These are phyloP conservation scores for Timandra comae DNA, from an alignment of 2,888 invertebrate genomes.

Conservation along the genomic window DNA sequence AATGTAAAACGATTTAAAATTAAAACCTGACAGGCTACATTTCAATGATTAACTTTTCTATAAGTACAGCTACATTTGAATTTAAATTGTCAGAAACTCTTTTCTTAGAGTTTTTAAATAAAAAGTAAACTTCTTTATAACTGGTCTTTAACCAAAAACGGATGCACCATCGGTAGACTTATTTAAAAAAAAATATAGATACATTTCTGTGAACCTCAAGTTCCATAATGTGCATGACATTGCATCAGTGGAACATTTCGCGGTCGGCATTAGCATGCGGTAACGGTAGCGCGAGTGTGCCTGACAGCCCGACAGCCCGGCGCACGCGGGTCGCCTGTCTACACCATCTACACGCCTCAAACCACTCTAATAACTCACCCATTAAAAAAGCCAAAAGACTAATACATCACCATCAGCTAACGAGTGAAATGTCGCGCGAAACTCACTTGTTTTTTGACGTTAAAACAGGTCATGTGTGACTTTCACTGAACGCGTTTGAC, in stretches of 20 bases:
- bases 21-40: too few species aligned
- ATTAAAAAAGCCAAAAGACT: too few species aligned
- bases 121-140: too few species aligned
- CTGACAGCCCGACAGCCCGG: conserved; percentile 23
- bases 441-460: conserved; percentile 34
- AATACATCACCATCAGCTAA: conserved; percentile 27
- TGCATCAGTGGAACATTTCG: conserved; percentile 53
- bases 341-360: conserved; percentile 8
- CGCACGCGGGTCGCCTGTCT: conserved; percentile 24
- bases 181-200: too few species aligned
- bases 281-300: conserved; percentile 50
- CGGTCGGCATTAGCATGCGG: conserved; percentile 59
- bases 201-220: too few species aligned
- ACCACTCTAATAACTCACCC: conserved; percentile 35
- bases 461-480: conserved; percentile 55
- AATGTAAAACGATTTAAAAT: too few species aligned
- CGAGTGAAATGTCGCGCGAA: conserved; percentile 44
- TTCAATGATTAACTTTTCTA: too few species aligned
- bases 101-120: too few species aligned
- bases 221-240: conserved; percentile 35
- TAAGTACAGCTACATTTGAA: too few species aligned
- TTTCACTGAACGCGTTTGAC: conserved; percentile 62
- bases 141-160: too few species aligned
- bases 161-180: too few species aligned
- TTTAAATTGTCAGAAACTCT: too few species aligned